Conservation (phyloP, 2,797 vertebrate species). For the Typhlichthys subterraneus region DNA sequence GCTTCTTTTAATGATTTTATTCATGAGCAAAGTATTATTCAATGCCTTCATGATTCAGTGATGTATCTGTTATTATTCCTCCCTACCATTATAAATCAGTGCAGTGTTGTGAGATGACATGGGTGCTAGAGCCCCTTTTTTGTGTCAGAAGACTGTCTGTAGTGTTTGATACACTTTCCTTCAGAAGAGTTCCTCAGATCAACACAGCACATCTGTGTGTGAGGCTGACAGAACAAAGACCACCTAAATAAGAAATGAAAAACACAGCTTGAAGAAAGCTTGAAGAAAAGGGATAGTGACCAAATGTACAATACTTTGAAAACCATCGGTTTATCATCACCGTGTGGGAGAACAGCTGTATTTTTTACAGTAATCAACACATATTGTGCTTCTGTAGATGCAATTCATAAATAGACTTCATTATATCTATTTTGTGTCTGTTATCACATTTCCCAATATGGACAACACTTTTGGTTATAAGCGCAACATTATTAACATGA, state of each 20-base stretch:
- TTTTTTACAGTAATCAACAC: slow-evolving; percentile 38
- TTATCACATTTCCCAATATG: slow-evolving; percentile 22
- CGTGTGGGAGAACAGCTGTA: slow-evolving; percentile 24
- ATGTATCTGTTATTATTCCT: slow-evolving; percentile 48
- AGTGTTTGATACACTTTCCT: slow-evolving; percentile 58
- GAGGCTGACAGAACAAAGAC: slow-evolving; percentile 44
- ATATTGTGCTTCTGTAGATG: slow-evolving; percentile 22
- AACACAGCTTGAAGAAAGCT: slow-evolving; percentile 18
- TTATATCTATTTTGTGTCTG: slow-evolving; percentile 14
- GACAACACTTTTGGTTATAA: slow-evolving; percentile 26
- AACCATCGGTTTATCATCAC: slow-evolving; percentile 7
- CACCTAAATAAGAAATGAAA: slow-evolving; percentile 53
- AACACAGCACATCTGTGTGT: slow-evolving; percentile 41
- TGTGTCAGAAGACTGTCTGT: slow-evolving; percentile 45
- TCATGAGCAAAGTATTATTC: slow-evolving; percentile 70
- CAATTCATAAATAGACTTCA: slow-evolving; percentile 18
- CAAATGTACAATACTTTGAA: slow-evolving; percentile 3
- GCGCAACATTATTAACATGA: no score
- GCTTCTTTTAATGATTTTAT: slow-evolving; percentile 71
- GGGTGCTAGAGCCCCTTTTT: slow-evolving; percentile 52
- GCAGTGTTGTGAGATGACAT: slow-evolving; percentile 53
- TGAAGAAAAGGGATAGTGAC: slow-evolving; percentile 20
- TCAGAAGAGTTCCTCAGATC: slow-evolving; percentile 53
- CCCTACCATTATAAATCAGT: slow-evolving; percentile 65
- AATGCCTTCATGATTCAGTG: slow-evolving; percentile 57